Conservation (phyloP, 2,113 vertebrate genomes). For the Trochalopteron elliotii region DNA sequence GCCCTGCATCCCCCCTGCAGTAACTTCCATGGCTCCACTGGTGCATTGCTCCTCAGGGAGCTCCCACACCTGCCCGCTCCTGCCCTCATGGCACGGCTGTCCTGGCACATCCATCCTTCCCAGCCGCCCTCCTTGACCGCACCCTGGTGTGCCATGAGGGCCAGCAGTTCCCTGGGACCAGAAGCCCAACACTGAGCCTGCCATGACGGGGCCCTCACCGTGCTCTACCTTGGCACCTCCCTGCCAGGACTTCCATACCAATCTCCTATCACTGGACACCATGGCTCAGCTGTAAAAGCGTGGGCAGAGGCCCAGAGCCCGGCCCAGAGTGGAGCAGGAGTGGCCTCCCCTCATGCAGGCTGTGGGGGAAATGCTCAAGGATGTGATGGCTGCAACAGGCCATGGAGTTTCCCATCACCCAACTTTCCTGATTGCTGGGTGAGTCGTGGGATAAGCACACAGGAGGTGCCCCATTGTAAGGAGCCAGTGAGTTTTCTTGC, state of each 20-base stretch:
- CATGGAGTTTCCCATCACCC: fast-evolving
- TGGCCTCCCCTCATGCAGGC: too few relatives aligned
- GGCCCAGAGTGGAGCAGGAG: neutral
- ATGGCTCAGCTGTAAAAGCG: fast-evolving
- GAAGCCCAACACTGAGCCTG: neutral
- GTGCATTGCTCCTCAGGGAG: fast-evolving
- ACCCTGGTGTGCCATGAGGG: fast-evolving
- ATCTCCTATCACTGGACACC: fast-evolving
- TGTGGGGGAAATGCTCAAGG: fast-evolving
- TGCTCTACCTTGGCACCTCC: neutral
- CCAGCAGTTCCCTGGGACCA: fast-evolving
- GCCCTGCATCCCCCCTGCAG: too few relatives aligned
- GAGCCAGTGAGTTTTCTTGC: neutral
- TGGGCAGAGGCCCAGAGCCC: neutral
- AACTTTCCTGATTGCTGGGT: fast-evolving
- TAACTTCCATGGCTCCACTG: neutral
- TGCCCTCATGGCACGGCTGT: fast-evolving
- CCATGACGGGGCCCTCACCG: neutral
- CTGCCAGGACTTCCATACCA: fast-evolving
- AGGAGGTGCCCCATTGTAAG: fast-evolving
- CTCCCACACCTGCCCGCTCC: neutral
- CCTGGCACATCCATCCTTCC: neutral
- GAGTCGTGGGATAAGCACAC: neutral
- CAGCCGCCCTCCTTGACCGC: neutral
- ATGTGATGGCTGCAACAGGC: fast-evolving